A percentile compares a stretch with the other conserved stretches of the same genome.
Evolutionary conservation across 2,113 vertebrate species (phyloP).

Genomic region (Aphelocoma coerulescens): DNA sequence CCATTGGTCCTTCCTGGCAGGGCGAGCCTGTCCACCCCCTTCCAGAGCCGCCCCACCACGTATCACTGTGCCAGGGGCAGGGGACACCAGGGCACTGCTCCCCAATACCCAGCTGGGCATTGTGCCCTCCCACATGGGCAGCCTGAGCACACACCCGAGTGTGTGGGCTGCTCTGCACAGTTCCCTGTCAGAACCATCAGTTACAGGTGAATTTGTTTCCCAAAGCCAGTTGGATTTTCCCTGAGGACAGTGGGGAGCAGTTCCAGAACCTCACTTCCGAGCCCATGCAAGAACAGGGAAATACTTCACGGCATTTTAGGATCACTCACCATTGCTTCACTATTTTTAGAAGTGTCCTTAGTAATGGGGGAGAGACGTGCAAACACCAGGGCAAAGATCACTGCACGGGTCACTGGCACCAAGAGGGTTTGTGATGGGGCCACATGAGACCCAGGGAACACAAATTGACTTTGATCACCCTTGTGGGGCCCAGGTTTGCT

Average conservation of each 20-base stretch:
- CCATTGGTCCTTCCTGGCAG: accelerated
- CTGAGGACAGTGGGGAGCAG: not conserved
- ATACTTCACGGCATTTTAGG: accelerated
- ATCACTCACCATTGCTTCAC: not conserved
- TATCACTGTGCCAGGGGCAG: not conserved
- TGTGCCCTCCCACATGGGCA: accelerated
- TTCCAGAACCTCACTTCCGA: not conserved
- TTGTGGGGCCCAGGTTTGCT: not conserved
- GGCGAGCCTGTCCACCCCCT: accelerated
- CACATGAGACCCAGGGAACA: not conserved
- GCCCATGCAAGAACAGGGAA: not conserved
- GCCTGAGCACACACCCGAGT: accelerated
- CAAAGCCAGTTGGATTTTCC: not conserved
- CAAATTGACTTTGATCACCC: not conserved
- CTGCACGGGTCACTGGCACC: not conserved
- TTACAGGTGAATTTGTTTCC: not conserved
- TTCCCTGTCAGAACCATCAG: not conserved
- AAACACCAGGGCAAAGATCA: not conserved
- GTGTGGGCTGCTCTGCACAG: not conserved
- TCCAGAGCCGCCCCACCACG: not conserved
- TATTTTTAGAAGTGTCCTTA: not conserved
- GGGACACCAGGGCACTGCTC: not conserved
- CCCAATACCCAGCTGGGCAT: accelerated
- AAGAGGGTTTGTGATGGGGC: not conserved
- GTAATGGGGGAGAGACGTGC: not conserved